Evolutionary conservation across 2,113 vertebrate species (phyloP).

Genomic region (Marcusenius ussheri): DNA sequence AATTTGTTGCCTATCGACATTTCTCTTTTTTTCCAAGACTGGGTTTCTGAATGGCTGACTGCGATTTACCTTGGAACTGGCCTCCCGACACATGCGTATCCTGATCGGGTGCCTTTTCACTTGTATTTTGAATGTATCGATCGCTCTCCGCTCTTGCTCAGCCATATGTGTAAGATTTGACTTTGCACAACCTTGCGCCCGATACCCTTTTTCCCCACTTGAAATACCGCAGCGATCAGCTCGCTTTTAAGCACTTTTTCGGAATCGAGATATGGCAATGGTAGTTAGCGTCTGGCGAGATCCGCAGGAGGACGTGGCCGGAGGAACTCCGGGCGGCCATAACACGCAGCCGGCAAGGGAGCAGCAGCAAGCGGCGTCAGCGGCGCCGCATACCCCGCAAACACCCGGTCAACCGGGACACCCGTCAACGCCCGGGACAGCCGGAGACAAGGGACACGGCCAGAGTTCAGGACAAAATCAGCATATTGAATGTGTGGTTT

Average conservation of each 20-base stretch:
- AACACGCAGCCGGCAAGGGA: constrained; percentile 59
- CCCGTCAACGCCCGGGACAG: constrained; percentile 66
- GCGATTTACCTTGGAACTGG: constrained; percentile 71
- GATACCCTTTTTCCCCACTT: constrained; percentile 35
- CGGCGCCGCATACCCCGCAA: constrained; percentile 71
- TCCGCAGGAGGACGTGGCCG: constrained; percentile 77
- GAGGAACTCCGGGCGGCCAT: constrained; percentile 65
- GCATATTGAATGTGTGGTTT: constrained; percentile 88
- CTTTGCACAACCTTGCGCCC: constrained; percentile 22
- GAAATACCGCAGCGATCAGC: constrained; percentile 37
- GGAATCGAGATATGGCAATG: constrained; percentile 83
- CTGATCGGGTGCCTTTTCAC: constrained; percentile 48
- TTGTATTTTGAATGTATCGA: constrained; percentile 29
- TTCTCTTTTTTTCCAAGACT: constrained; percentile 59
- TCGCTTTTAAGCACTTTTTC: constrained; percentile 63
- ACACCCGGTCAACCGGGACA: constrained; percentile 72
- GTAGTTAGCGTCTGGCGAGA: constrained; percentile 83
- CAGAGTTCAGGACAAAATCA: constrained; percentile 61
- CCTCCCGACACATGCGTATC: constrained; percentile 65
- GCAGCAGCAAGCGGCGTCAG: constrained; percentile 61
- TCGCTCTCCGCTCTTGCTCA: constrained; percentile 16
- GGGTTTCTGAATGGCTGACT: constrained; percentile 70
- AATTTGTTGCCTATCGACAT: constrained; percentile 70
- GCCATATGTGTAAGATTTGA: constrained; percentile 25
- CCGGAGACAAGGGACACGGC: constrained; percentile 64